phyloP scores from a whole-genome alignment of 1,140 invertebrate species.

The Brachionus rotundiformis region DNA sequence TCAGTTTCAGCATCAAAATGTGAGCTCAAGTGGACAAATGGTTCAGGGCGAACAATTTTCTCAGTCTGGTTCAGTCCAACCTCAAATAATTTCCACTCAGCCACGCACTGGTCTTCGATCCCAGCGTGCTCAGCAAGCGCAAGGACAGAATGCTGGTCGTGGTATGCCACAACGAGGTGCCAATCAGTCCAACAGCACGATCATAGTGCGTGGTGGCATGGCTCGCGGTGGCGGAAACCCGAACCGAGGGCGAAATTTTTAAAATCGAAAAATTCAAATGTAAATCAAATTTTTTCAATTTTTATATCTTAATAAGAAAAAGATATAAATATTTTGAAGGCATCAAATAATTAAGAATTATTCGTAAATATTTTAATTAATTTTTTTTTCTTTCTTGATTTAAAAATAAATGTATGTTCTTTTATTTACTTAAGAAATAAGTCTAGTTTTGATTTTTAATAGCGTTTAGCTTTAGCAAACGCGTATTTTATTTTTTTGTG shows the following conservation, averaged over 20 bases:
- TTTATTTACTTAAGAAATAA: neutral
- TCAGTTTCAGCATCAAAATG: conserved; percentile 37
- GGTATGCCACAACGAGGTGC: neutral
- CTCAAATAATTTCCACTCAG: neutral
- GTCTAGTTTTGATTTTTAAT: neutral
- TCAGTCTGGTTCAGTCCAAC: neutral
- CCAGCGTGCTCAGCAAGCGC: neutral
- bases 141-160: neutral
- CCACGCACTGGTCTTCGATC: neutral
- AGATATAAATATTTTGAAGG: neutral
- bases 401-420: neutral
- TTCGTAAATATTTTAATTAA: neutral
- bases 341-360: neutral
- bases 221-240: conserved; percentile 17
- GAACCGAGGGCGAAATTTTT: conserved; percentile 22
- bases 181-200: neutral
- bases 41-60: neutral
- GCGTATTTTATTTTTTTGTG: neutral
- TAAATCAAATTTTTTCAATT: neutral
- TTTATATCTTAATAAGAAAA: neutral
- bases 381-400: conserved; percentile 4
- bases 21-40: conserved; percentile 3
- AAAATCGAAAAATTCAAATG: conserved; percentile 7
- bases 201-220: neutral
- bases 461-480: neutral